Conservation (phyloP, 2,113 vertebrate genomes). For the Myrmecophaga tridactyla region DNA sequence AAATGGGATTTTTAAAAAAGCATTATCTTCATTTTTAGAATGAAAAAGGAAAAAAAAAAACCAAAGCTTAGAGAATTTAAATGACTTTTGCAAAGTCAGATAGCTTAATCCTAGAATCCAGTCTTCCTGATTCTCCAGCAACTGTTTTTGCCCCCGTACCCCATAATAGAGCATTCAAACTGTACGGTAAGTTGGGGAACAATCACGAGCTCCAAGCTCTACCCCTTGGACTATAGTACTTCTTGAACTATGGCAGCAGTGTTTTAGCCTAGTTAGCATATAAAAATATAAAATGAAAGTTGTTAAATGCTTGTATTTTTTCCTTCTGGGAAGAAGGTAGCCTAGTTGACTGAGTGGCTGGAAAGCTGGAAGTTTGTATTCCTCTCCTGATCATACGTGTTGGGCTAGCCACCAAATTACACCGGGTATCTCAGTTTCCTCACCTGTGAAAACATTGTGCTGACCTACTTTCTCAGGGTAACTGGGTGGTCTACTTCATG, state of each 20-base stretch:
- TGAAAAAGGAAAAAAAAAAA: not conserved
- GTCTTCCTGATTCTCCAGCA: not conserved
- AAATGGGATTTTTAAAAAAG: not conserved
- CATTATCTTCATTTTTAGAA: not conserved
- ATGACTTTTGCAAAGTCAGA: not conserved
- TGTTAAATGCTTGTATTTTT: not conserved
- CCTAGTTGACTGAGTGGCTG: not conserved
- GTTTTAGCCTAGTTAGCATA: slow-evolving; percentile 7
- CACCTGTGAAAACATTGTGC: slow-evolving; percentile 73
- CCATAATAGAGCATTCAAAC: not conserved
- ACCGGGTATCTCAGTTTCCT: slow-evolving; percentile 60
- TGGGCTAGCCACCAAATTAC: slow-evolving; percentile 17
- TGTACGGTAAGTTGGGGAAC: not conserved
- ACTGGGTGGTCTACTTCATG: slow-evolving; percentile 59
- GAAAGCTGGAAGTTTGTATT: slow-evolving; percentile 25
- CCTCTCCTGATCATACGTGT: not conserved
- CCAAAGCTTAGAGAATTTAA: not conserved
- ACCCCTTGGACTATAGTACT: not conserved
- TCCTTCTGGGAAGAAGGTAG: slow-evolving; percentile 44
- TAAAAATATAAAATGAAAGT: slow-evolving; percentile 53
- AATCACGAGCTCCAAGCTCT: not conserved
- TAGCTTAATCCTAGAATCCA: not conserved
- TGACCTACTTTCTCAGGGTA: slow-evolving; percentile 58
- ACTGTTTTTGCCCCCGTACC: not conserved
- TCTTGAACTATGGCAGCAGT: not conserved